phyloP scores from a whole-genome alignment of 2,113 vertebrate species.

The Oxyruncus cristatus region DNA sequence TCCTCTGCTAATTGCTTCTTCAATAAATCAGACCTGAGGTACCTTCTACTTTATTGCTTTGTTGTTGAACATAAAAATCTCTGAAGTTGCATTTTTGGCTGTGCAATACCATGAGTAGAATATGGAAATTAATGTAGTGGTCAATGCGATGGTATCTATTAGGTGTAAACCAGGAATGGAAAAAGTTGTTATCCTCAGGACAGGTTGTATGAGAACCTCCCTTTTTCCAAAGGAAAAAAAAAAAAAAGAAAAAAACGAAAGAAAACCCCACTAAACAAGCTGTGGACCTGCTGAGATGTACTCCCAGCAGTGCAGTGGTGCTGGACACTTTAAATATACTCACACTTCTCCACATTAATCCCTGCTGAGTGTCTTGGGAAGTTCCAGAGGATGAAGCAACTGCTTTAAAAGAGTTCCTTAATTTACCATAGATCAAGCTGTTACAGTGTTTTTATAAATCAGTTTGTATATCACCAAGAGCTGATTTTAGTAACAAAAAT shows the following conservation, averaged over 20 bases:
- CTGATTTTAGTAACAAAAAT: conserved; percentile 39
- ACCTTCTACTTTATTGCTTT: not conserved
- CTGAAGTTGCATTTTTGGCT: not conserved
- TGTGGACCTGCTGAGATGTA: not conserved
- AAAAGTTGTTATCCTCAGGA: not conserved
- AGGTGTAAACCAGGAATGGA: not conserved
- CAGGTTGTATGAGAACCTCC: not conserved
- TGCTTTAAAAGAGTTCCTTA: conserved; percentile 6
- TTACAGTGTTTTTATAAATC: not conserved
- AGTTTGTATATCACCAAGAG: not conserved
- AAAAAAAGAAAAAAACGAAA: not conserved
- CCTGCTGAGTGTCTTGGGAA: not conserved
- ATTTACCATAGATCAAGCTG: not conserved
- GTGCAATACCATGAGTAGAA: too few relatives aligned
- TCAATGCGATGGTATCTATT: fast-evolving
- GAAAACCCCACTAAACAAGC: not conserved
- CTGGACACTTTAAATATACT: not conserved
- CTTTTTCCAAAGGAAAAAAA: not conserved
- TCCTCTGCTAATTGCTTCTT: not conserved
- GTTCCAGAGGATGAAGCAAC: conserved; percentile 36
- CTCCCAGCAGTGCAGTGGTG: not conserved
- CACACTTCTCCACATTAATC: not conserved
- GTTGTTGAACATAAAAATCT: not conserved
- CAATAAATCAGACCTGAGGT: not conserved
- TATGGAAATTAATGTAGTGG: not conserved